A percentile compares a stretch with the other conserved stretches of the same genome.
Conservation (phyloP, 1,140 invertebrate genomes). For the Drosophila eugracilis region DNA sequence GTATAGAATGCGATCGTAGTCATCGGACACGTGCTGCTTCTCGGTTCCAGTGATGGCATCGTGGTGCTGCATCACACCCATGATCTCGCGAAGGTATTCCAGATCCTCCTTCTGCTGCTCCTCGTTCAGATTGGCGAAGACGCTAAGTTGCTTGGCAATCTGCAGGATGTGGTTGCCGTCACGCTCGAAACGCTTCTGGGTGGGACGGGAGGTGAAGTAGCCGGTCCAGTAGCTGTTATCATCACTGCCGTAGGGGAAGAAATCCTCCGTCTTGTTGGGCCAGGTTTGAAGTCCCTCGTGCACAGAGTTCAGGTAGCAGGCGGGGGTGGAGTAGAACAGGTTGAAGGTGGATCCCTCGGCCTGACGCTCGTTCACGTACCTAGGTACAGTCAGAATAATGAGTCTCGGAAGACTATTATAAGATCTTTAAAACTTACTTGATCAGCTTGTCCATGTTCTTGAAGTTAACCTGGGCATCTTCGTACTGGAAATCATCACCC, state of each 20-base stretch:
- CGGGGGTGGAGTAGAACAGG: conserved; percentile 88
- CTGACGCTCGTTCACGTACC: conserved; percentile 86
- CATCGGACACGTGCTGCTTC: conserved; percentile 94
- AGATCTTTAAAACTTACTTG: conserved; percentile 86
- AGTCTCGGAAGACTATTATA: neutral
- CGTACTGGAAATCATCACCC: conserved; percentile 97
- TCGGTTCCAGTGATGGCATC: conserved; percentile 95
- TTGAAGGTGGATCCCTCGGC: conserved; percentile 87
- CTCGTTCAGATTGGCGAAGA: conserved; percentile 68
- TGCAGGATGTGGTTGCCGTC: conserved; percentile 92
- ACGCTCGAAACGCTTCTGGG: conserved; percentile 92
- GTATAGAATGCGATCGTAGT: conserved; percentile 88
- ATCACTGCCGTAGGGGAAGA: conserved; percentile 96
- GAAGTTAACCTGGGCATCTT: conserved; percentile 93
- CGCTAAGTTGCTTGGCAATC: conserved; percentile 87
- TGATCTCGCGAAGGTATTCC: conserved; percentile 83
- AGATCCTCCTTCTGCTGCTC: conserved; percentile 68
- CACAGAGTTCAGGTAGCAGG: conserved; percentile 95
- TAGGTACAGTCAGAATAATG: neutral
- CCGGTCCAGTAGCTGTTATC: conserved; percentile 96
- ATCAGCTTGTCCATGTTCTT: conserved; percentile 96
- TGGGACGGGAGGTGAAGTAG: conserved; percentile 96
- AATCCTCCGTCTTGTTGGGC: conserved; percentile 92
- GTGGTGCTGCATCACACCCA: conserved; percentile 97
- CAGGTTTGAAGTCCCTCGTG: conserved; percentile 89